phyloP scores from a whole-genome alignment of 2,888 invertebrate species.

The Tenodera sinensis region DNA sequence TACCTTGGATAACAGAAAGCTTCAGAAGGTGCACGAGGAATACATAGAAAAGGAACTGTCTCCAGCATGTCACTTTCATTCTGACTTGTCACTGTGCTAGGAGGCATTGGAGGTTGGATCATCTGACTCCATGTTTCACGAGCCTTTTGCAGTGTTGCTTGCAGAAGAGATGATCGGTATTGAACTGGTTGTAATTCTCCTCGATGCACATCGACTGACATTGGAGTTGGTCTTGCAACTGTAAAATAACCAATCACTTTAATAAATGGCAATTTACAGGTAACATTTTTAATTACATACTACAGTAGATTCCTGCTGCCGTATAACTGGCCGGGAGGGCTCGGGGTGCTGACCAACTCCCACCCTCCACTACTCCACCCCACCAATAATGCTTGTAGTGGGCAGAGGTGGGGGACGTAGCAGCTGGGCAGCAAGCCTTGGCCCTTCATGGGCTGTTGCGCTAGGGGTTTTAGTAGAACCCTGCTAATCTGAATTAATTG shows the following conservation, averaged over 20 bases:
- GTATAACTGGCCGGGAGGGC: too few species aligned
- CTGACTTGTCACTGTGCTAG: slow-evolving; percentile 38
- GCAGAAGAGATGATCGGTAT: slow-evolving; percentile 49
- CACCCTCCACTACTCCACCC: too few species aligned
- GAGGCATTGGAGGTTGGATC: slow-evolving; percentile 35
- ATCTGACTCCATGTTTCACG: slow-evolving; percentile 49
- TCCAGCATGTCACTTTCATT: slow-evolving; percentile 43
- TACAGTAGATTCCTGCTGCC: too few species aligned
- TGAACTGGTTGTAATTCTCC: slow-evolving; percentile 44
- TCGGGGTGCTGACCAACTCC: too few species aligned
- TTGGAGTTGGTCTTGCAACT: slow-evolving; percentile 55
- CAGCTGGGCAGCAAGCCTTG: too few species aligned
- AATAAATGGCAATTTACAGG: not conserved
- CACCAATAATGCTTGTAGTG: too few species aligned
- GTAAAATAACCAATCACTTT: slow-evolving; percentile 20
- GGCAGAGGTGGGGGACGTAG: too few species aligned
- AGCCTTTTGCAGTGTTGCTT: slow-evolving; percentile 49
- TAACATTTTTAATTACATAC: too few species aligned
- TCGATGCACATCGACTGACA: slow-evolving; percentile 56
- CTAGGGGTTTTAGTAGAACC: too few species aligned
- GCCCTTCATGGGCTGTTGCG: too few species aligned
- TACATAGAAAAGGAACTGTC: slow-evolving; percentile 60
- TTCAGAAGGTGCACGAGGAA: slow-evolving; percentile 46
- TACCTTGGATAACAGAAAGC: not conserved
- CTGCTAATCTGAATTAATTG: too few species aligned